Conservation (phyloP, 2,797 vertebrate species). For the Sebastes umbrosus region DNA sequence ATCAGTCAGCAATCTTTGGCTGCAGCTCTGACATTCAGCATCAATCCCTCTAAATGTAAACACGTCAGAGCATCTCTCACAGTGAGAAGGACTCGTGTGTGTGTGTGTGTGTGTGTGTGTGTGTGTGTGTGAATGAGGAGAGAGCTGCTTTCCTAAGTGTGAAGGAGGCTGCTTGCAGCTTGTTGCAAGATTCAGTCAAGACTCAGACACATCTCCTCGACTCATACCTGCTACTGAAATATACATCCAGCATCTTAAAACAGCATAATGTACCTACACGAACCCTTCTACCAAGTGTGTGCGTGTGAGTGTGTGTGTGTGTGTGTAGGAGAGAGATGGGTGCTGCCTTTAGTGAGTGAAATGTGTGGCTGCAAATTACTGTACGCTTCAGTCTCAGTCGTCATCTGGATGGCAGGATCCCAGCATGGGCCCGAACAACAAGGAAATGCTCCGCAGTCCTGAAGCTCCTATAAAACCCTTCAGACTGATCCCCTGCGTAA, state of each 20-base stretch:
- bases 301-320: background rate
- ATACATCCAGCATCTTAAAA: conserved; percentile 38
- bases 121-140: background rate
- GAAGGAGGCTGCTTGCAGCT: conserved; percentile 25
- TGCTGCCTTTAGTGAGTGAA: conserved; percentile 37
- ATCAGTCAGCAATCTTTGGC: background rate
- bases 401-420: conserved; percentile 75
- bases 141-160: conserved; percentile 52
- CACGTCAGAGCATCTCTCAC: conserved; percentile 27
- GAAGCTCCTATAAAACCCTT: conserved; percentile 71
- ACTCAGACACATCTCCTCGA: conserved; percentile 24
- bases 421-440: conserved; percentile 71
- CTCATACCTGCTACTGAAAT: conserved; percentile 47
- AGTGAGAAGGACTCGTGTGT: background rate
- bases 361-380: conserved; percentile 56
- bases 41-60: conserved; percentile 23
- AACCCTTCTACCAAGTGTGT: background rate
- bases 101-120: background rate
- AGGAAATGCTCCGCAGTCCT: conserved; percentile 74
- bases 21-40: background rate
- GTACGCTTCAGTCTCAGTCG: conserved; percentile 49
- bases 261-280: conserved; percentile 18
- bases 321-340: conserved; percentile 4
- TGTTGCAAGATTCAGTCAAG: conserved; percentile 37
- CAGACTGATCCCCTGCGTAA: conserved; percentile 70